Evolutionary conservation across 2,113 vertebrate species (phyloP).

Genomic region (Ahaetulla prasina): DNA sequence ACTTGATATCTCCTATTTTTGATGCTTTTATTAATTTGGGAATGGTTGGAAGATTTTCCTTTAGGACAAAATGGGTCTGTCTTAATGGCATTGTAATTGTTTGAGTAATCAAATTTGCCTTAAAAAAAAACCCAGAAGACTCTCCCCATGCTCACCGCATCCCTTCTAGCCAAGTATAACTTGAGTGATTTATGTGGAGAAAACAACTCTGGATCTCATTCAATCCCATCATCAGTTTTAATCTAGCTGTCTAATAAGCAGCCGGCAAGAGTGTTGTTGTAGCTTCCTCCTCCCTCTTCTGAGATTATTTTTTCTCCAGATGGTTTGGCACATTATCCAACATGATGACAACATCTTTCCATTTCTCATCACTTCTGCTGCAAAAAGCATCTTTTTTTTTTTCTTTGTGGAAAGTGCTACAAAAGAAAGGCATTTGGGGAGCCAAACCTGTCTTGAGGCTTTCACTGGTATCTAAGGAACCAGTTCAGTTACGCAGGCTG

Average conservation of each 20-base stretch:
- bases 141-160: conserved; percentile 48
- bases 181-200: conserved; percentile 63
- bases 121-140: conserved; percentile 31
- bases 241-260: conserved; percentile 64
- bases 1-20: conserved; percentile 36
- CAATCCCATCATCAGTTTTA: conserved; percentile 64
- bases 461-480: conserved; percentile 71
- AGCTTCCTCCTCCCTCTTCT: conserved; percentile 9
- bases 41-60: conserved; percentile 30
- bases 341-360: conserved; percentile 49
- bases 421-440: conserved; percentile 37
- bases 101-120: conserved; percentile 55
- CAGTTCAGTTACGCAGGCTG: conserved; percentile 58
- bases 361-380: conserved; percentile 49
- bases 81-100: conserved; percentile 61
- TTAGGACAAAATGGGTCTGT: conserved; percentile 40
- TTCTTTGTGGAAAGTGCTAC: conserved; percentile 47
- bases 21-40: conserved; percentile 32
- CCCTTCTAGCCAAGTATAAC: conserved; percentile 52
- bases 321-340: conserved; percentile 52
- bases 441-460: conserved; percentile 60
- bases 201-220: conserved; percentile 60
- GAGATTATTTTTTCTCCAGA: conserved; percentile 26
- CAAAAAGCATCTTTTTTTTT: conserved; percentile 42
- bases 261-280: conserved; percentile 48